These are phyloP conservation scores for Athalia rosae DNA, from an alignment of 2,888 invertebrate genomes.

Conservation along the genomic window DNA sequence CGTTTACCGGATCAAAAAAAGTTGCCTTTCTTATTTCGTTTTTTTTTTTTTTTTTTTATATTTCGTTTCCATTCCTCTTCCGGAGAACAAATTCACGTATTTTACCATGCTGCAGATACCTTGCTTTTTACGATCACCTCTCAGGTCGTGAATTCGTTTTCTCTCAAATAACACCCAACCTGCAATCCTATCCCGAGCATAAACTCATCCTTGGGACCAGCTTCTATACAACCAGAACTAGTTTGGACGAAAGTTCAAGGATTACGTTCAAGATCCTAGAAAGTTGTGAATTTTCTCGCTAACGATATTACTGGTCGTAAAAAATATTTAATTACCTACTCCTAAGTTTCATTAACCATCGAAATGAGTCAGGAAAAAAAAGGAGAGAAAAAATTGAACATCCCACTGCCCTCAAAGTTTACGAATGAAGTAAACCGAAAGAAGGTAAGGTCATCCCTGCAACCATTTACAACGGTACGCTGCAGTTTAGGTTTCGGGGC, in stretches of 20 bases:
- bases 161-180: constrained; percentile 8
- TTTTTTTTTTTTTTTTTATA: constrained; percentile 5
- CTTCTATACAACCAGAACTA: neutral
- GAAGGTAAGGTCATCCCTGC: constrained; percentile 27
- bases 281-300: too few relatives aligned
- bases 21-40: neutral
- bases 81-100: neutral
- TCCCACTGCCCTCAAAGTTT: neutral
- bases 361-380: constrained; percentile 22
- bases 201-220: constrained; percentile 21
- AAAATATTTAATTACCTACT: neutral
- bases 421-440: neutral
- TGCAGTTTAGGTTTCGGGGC: neutral
- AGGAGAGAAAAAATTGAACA: neutral
- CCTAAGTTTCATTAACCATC: neutral
- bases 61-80: neutral
- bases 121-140: constrained; percentile 17
- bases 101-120: neutral
- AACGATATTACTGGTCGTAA: too few relatives aligned
- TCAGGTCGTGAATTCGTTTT: neutral
- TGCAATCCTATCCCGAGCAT: constrained; percentile 13
- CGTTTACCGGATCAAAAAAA: neutral
- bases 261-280: constrained; percentile 6
- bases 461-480: too few relatives aligned
- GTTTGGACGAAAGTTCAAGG: neutral